phyloP scores from a whole-genome alignment of 92 coral and sea anemone genomes.

The Epizoanthus fatuus region DNA sequence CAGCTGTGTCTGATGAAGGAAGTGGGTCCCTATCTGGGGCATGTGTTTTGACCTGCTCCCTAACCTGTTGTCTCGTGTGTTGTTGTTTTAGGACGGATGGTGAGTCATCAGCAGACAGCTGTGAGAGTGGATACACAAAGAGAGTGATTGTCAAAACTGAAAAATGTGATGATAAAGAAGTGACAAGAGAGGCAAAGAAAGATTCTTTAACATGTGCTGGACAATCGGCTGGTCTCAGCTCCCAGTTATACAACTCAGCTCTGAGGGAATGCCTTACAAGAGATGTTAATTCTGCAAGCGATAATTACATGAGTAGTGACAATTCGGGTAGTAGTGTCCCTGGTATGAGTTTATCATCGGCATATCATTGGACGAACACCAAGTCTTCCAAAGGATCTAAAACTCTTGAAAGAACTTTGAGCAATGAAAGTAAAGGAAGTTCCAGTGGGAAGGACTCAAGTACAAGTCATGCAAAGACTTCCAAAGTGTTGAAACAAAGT shows the following conservation, averaged over 20 bases:
- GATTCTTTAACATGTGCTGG: background rate
- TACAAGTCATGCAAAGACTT: background rate
- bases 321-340: background rate
- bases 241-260: background rate
- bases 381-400: background rate
- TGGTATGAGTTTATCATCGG: background rate
- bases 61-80: no score
- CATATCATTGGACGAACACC: background rate
- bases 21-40: no score
- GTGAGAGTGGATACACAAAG: background rate
- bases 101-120: constrained; percentile 11
- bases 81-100: background rate
- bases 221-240: background rate
- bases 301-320: background rate
- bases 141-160: background rate
- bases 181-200: background rate
- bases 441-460: background rate
- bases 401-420: constrained; percentile 10
- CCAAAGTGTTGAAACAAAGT: background rate
- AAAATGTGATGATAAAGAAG: constrained; percentile 2
- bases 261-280: constrained; percentile 11
- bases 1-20: no score
- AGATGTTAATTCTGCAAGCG: constrained; percentile 1
- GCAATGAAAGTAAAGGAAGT: background rate
- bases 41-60: no score